Evolutionary conservation across 2,797 vertebrate genomes (phyloP), one percentile per base, ranked within the genome.

Genomic region (Smutsia gigantea): DNA sequence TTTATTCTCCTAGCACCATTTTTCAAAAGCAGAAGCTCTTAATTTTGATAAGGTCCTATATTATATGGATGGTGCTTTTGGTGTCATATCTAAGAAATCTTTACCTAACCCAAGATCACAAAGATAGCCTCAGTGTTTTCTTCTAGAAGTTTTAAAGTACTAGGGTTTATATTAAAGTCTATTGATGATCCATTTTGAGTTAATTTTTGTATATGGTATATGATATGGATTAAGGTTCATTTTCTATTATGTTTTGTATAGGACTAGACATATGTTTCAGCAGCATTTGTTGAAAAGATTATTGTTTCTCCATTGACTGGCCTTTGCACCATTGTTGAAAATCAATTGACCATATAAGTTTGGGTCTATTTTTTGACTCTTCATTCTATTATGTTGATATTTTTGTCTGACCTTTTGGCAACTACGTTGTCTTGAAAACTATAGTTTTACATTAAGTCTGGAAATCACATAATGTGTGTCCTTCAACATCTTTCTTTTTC

Each of bases 271-370:
- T 87, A 71, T 87, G 25, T 63, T 77, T 34, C 2, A 21, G 72
- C 39, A 92, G 25, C 25, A 68, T 84, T 94, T 94, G n/a, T 77
- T 94, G 55, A 88, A 92, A 84, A 39, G 9, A 75, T 1, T 75
- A 6, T 63, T 64, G 9, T 81, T 94, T 82, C 53, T 86, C 29
- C 15, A 57, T 59, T 51, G 55, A 93, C 87, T 51, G 46, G 13
- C 42, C 55, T 77, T 95, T 93, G 31, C 23, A 82, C 25, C 27
- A 72, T 77, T 72, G 21, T 95, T 93, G 82, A 93, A 92, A 68
- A 87, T 83, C 81, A 90, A 14, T 83, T 79, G 71, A 89, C 39
- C 15, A 55, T 9, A n/a, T 94, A 82, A 23, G 4, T 69, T 1
- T 81, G 39, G 49, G n/a, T 82, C 51, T 79, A 64, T 25, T 27